Conservation (phyloP, 2,113 vertebrate genomes). For the Pionites leucogaster region DNA sequence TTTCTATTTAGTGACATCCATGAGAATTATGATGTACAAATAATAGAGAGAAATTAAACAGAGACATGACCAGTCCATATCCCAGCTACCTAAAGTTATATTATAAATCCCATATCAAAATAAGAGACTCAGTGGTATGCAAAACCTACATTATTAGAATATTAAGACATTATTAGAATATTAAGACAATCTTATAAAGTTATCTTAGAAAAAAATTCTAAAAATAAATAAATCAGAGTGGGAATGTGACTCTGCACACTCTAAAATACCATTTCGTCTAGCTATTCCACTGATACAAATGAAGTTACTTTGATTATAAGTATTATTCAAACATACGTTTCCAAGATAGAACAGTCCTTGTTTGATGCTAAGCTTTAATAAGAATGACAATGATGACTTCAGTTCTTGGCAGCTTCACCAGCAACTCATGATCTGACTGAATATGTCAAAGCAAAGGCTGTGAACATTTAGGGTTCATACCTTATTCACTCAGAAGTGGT, state of each 20-base stretch:
- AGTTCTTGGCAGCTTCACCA: conserved; percentile 18
- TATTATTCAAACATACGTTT: conserved; percentile 75
- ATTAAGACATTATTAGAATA: background rate
- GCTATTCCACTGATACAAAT: conserved; percentile 72
- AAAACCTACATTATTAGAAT: background rate
- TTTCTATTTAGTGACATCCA: background rate
- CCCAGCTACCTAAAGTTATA: background rate
- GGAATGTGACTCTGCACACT: background rate
- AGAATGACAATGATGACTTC: background rate
- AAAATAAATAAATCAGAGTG: background rate
- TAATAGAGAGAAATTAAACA: background rate
- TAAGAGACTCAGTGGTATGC: background rate
- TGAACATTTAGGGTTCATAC: conserved; percentile 79
- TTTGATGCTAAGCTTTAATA: conserved; percentile 47
- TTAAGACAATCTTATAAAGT: background rate
- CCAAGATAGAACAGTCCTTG: background rate
- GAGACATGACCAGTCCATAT: background rate
- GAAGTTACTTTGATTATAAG: conserved; percentile 82
- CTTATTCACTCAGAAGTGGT: conserved; percentile 77
- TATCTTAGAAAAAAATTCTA: background rate
- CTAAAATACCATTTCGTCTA: conserved; percentile 5
- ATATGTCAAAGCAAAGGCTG: conserved; percentile 77
- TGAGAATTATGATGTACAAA: background rate
- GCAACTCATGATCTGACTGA: conserved; percentile 75
- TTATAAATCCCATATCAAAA: background rate